Percentiles rank a stretch among this genome's conserved stretches.
Conservation (phyloP, 2,797 vertebrate genomes). For the Melanogrammus aeglefinus region DNA sequence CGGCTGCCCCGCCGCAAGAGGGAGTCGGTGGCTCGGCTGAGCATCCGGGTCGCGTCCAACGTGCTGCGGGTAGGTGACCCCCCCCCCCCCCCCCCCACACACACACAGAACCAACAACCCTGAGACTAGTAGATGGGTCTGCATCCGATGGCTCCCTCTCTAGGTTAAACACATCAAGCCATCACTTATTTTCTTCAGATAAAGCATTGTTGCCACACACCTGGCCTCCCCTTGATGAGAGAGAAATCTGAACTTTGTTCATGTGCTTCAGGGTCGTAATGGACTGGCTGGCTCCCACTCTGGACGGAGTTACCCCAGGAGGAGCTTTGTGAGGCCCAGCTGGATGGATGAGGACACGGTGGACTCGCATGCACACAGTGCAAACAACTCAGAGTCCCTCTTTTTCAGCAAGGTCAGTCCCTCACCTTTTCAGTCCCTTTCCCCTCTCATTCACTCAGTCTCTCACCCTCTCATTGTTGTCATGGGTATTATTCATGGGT, state of each 20-base stretch:
- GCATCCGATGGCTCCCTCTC: neutral
- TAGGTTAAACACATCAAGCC: neutral
- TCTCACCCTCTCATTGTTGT: neutral
- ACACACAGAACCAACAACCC: neutral
- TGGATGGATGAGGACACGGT: constrained; percentile 88
- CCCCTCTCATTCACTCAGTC: neutral
- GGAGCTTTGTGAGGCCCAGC: constrained; percentile 86
- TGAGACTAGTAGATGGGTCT: neutral
- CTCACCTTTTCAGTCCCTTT: neutral
- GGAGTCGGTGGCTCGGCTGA: constrained; percentile 93
- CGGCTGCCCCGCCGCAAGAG: constrained; percentile 84
- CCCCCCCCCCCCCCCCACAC: neutral
- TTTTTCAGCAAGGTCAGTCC: constrained; percentile 94
- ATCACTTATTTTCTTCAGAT: neutral
- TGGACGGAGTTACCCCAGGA: constrained; percentile 72
- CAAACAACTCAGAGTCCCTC: constrained; percentile 81
- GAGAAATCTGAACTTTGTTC: neutral
- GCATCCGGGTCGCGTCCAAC: constrained; percentile 88
- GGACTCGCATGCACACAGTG: constrained; percentile 64
- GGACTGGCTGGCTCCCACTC: constrained; percentile 75
- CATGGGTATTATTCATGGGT: neutral
- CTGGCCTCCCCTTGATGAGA: neutral
- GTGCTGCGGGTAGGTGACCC: constrained; percentile 76
- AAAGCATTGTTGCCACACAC: neutral
- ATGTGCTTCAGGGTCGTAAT: constrained; percentile 77